Base-by-base conservation (phyloP, 92 coral and sea anemone genomes). In the Chrysogorgia sp. region DNA sequence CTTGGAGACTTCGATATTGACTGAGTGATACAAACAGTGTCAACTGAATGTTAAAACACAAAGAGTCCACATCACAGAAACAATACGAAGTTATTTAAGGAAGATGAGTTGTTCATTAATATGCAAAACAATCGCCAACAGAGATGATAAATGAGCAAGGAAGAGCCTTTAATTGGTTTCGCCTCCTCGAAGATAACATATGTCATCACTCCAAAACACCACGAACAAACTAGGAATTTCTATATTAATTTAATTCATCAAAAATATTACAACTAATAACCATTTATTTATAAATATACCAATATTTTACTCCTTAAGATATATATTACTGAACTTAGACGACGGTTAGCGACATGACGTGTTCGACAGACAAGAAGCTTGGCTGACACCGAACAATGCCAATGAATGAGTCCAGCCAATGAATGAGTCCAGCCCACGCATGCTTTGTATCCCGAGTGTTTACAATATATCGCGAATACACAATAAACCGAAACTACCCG, bases 351-450 rank as follows among this genome's bases (percentile, higher is more conserved):
- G n/a, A 15, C 53, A 47, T 4, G 12, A 47, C 7, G 7, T 6
- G 53, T 47, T 47, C 53, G 15, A 15, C n/a, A 47, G 53, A 47
- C 53, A 15, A 47, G 53, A 47, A 15, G 53, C n/a, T 12, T 5
- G 53, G 14, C 53, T n/a, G 53, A 47, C 53, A 47, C 10, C n/a
- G 14, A 15, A 47, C 10, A 47, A 7, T 47, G 10, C n/a, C n/a
- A n/a, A n/a, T n/a, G n/a, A 6, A 2, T 47, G 2, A 12, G 15
- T 47, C 15, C 53, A 47, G 17, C n/a, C 2, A 47, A 47, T 2
- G 53, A 15, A 47, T 6, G 53, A n/a, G 53, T 2, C 53, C 53
- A 47, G 53, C 53, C 53, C 53, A 47, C 53, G 53, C 53, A 47
- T 15, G 2, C 53, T 47, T 47, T 15, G n/a, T 47, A 7, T 47